A percentile compares a stretch with the other conserved stretches of the same genome.
phyloP scores from a whole-genome alignment of 2,888 invertebrate genomes.

The Pyrgus malvae region DNA sequence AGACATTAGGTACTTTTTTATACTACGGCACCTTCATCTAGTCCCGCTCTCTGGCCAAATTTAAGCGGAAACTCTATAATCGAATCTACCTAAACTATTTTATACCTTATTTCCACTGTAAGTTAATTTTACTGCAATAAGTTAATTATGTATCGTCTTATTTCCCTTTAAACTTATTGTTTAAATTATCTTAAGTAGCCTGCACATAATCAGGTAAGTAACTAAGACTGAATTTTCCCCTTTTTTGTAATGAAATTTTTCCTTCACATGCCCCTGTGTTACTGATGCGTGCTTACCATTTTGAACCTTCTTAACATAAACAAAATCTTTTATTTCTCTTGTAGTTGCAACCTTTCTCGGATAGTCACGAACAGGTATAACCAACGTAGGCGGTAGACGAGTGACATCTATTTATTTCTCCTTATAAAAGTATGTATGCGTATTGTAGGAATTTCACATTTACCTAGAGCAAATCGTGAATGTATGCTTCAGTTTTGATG shows the following conservation, averaged over 20 bases:
- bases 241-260: neutral
- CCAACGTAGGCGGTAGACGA: constrained; percentile 60
- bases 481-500: constrained; percentile 33
- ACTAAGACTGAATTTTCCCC: constrained; percentile 5
- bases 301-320: constrained; percentile 47
- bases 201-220: neutral
- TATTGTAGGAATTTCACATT: constrained; percentile 46
- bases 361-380: constrained; percentile 80
- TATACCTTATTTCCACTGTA: too few species aligned
- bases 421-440: constrained; percentile 46
- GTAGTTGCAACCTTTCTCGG: constrained; percentile 81
- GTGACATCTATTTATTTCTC: constrained; percentile 47
- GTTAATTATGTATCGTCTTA: too few species aligned
- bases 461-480: constrained; percentile 30
- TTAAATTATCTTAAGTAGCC: neutral
- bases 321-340: constrained; percentile 64
- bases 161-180: too few species aligned
- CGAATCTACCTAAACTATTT: neutral
- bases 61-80: too few species aligned
- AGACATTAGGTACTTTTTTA: neutral
- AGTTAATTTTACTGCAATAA: too few species aligned
- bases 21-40: neutral
- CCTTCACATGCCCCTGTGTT: neutral
- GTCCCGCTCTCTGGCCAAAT: neutral
- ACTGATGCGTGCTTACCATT: constrained; percentile 29